Evolutionary conservation across 2,888 invertebrate species (phyloP).

Genomic region (Drosophila cognata): DNA sequence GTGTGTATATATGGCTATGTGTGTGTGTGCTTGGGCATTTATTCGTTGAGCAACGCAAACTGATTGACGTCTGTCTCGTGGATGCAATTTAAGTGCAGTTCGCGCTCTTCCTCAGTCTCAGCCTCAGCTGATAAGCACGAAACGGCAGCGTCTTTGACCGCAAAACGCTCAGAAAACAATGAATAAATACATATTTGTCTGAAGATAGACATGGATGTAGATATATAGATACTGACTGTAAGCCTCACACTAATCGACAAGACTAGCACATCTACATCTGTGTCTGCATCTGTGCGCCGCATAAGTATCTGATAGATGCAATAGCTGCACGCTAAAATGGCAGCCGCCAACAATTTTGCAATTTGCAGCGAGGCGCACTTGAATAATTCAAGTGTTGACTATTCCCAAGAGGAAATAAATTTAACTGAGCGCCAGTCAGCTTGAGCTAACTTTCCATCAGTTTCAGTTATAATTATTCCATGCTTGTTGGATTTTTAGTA

Average conservation of each 20-base stretch:
- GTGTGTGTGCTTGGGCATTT: conserved; percentile 34
- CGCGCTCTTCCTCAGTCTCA: conserved; percentile 39
- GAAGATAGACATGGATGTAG: conserved; percentile 9
- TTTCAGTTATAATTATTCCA: background rate
- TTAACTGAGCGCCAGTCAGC: background rate
- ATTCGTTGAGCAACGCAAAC: conserved; percentile 71
- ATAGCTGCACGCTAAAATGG: conserved; percentile 7
- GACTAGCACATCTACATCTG: conserved; percentile 18
- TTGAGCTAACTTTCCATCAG: background rate
- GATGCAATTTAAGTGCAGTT: conserved; percentile 80
- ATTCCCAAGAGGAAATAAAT: background rate
- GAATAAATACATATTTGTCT: conserved; percentile 15
- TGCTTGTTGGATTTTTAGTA: background rate
- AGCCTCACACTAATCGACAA: conserved; percentile 27
- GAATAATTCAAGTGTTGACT: conserved; percentile 51
- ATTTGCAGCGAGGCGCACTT: conserved; percentile 49
- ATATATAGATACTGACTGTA: conserved; percentile 16
- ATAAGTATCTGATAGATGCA: conserved; percentile 17
- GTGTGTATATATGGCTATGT: conserved; percentile 21
- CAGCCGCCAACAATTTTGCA: conserved; percentile 21
- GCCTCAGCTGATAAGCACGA: conserved; percentile 50
- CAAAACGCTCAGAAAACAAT: conserved; percentile 37
- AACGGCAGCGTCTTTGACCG: conserved; percentile 41
- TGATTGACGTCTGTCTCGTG: conserved; percentile 80
- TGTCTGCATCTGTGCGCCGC: conserved; percentile 9